Conservation (phyloP, 2,888 invertebrate species). For the Platycheirus albimanus region DNA sequence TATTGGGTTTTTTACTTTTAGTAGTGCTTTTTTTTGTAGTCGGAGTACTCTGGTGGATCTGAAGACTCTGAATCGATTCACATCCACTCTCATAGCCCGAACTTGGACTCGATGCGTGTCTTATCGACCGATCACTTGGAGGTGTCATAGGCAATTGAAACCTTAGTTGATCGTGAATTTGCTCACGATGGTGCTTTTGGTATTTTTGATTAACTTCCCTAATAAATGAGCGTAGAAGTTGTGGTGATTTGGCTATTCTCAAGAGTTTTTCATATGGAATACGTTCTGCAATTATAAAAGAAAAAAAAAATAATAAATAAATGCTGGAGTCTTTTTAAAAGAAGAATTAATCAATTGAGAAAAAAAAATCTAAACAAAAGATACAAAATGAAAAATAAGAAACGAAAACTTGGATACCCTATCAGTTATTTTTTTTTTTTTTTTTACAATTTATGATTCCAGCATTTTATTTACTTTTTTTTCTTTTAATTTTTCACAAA, state of each 20-base stretch:
- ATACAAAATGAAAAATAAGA: constrained; percentile 25
- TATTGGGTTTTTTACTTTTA: constrained; percentile 76
- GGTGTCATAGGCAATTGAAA: constrained; percentile 53
- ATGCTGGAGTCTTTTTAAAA: constrained; percentile 81
- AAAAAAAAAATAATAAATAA: constrained; percentile 78
- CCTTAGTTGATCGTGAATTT: constrained; percentile 57
- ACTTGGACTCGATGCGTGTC: constrained; percentile 76
- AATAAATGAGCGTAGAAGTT: constrained; percentile 77
- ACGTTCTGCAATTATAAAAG: constrained; percentile 79
- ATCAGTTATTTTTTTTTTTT: constrained; percentile 66
- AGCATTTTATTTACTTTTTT: constrained; percentile 75
- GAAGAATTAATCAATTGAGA: constrained; percentile 47
- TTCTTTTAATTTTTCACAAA: constrained; percentile 56
- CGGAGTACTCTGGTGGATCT: constrained; percentile 76
- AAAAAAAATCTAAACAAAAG: constrained; percentile 39
- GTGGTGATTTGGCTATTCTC: constrained; percentile 79
- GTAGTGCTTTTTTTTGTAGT: constrained; percentile 81
- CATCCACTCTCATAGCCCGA: constrained; percentile 80
- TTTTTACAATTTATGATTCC: constrained; percentile 59
- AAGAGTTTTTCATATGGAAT: constrained; percentile 80
- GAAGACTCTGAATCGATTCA: constrained; percentile 60
- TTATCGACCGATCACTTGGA: constrained; percentile 37
- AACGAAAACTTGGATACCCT: constrained; percentile 55
- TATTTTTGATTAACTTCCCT: constrained; percentile 63
- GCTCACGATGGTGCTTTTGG: constrained; percentile 59